phyloP scores from a whole-genome alignment of 2,113 vertebrate genomes.

The Halichoeres trimaculatus region DNA sequence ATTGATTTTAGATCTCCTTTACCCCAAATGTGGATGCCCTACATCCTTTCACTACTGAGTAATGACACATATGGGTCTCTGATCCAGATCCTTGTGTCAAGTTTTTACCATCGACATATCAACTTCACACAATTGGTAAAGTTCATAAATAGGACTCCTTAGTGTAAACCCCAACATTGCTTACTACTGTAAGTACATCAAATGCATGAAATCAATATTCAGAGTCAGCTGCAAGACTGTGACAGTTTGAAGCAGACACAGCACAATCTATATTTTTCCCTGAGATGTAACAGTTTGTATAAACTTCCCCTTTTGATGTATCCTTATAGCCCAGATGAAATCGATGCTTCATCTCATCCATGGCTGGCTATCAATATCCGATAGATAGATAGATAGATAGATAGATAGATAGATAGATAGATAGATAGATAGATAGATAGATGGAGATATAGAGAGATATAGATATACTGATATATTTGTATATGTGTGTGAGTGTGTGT shows the following conservation, averaged over 20 bases:
- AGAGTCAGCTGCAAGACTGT: no score
- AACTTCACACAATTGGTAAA: background rate
- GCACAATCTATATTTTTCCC: background rate
- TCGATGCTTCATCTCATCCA: no score
- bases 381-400: no score
- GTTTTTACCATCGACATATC: background rate
- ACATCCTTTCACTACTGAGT: background rate
- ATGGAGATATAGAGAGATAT: no score
- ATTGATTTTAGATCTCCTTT: slow-evolving; percentile 8
- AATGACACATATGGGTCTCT: background rate
- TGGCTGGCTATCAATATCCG: background rate
- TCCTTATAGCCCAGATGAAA: background rate
- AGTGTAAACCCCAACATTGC: background rate
- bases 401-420: no score
- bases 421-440: no score
- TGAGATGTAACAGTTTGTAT: background rate
- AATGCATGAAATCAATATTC: no score
- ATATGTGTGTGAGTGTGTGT: no score
- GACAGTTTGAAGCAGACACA: no score
- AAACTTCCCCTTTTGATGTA: background rate
- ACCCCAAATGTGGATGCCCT: background rate
- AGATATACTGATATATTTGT: no score
- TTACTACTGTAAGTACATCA: no score
- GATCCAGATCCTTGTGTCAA: background rate
- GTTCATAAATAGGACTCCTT: background rate